Percentiles rank a stretch among this genome's conserved stretches.
These are phyloP conservation scores for Aplysia californica DNA, from an alignment of 1,140 invertebrate genomes.

Conservation along the genomic window DNA sequence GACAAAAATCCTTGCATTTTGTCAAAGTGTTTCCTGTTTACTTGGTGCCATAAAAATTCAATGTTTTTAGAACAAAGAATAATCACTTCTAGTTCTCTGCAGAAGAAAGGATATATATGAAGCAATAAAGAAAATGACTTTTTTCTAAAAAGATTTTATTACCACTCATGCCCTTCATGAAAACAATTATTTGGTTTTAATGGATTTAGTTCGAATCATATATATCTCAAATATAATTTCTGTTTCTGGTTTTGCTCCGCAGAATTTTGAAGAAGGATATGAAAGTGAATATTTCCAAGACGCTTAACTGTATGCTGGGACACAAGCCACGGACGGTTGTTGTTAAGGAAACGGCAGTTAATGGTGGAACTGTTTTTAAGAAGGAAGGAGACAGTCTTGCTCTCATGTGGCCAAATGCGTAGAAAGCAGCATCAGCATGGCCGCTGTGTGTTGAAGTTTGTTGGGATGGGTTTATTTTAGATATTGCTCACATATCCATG, in stretches of 20 bases:
- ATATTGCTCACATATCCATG: too few species aligned
- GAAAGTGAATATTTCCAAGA: conserved; percentile 75
- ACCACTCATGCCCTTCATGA: neutral
- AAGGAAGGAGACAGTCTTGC: conserved; percentile 68
- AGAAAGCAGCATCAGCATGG: too few species aligned
- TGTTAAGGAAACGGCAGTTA: conserved; percentile 72
- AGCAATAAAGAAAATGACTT: neutral
- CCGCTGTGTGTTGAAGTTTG: too few species aligned
- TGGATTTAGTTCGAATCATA: too few species aligned
- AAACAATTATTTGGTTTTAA: too few species aligned
- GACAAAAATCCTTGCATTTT: too few species aligned
- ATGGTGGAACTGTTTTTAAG: conserved; percentile 73
- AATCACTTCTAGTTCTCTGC: too few species aligned
- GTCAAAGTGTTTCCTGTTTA: too few species aligned
- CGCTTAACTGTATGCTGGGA: conserved; percentile 80
- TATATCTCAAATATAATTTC: too few species aligned
- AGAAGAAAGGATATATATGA: neutral
- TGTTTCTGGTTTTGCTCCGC: conserved; percentile 45
- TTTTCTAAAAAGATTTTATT: neutral
- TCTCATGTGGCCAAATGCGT: conserved; percentile 58
- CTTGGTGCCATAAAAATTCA: too few species aligned
- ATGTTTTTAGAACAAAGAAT: too few species aligned
- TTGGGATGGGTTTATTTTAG: too few species aligned
- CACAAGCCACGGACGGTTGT: conserved; percentile 75
- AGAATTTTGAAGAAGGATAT: conserved; percentile 75